These are phyloP conservation scores for Drosophila ogumai DNA, from an alignment of 1,140 invertebrate genomes.

Conservation along the genomic window DNA sequence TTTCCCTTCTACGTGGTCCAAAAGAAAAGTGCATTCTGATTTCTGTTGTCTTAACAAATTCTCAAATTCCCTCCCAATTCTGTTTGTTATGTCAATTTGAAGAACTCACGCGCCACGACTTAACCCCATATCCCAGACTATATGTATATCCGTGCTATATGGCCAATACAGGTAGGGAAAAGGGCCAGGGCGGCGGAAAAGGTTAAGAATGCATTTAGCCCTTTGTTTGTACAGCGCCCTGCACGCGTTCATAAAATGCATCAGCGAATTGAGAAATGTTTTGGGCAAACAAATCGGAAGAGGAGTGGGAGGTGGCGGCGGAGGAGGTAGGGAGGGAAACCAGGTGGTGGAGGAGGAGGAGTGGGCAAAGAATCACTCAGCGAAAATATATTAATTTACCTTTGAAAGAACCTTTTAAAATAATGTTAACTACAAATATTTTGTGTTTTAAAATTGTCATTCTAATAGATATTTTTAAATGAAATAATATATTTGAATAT, in stretches of 20 bases:
- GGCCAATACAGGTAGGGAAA: conserved; percentile 36
- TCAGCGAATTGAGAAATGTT: conserved; percentile 81
- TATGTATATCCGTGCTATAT: conserved; percentile 23
- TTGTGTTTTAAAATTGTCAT: not conserved
- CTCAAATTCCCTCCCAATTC: conserved; percentile 48
- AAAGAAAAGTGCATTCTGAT: conserved; percentile 57
- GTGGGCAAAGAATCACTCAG: not conserved
- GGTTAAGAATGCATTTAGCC: conserved; percentile 75
- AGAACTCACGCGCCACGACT: conserved; percentile 71
- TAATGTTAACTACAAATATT: too few species aligned
- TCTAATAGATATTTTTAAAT: too few species aligned
- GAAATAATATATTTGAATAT: not conserved
- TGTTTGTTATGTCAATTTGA: conserved; percentile 65
- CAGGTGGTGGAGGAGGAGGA: not conserved
- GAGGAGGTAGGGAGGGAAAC: not conserved
- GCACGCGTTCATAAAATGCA: conserved; percentile 82
- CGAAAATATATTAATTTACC: not conserved
- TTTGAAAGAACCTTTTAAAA: not conserved
- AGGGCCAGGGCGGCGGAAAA: conserved; percentile 52
- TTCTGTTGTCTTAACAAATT: conserved; percentile 76
- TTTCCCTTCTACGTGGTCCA: conserved; percentile 13
- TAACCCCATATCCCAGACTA: conserved; percentile 55
- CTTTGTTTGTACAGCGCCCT: conserved; percentile 65
- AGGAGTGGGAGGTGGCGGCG: conserved; percentile 27
- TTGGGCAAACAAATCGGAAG: conserved; percentile 65